Percentiles rank a stretch among this genome's conserved stretches.
Conservation (phyloP, 2,797 vertebrate species). For the Amniataba percoides region DNA sequence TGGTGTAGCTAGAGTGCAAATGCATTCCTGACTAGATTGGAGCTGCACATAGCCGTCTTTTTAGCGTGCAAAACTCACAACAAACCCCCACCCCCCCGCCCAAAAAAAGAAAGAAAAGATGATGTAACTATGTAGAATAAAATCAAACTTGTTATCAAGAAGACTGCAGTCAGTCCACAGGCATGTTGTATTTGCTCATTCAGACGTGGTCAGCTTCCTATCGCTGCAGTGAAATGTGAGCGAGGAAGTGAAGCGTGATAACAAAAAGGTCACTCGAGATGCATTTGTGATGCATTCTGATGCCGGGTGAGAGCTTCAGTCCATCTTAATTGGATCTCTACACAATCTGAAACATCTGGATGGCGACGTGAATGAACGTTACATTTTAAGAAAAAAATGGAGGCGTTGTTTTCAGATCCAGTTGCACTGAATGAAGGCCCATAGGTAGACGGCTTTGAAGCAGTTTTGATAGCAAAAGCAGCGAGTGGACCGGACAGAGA, state of each 20-base stretch:
- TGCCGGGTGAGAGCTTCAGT: background rate
- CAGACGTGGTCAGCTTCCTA: background rate
- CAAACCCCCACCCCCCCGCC: no score
- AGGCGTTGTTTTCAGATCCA: background rate
- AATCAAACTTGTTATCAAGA: background rate
- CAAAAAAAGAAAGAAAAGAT: no score
- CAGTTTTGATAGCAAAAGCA: background rate
- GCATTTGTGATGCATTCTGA: background rate
- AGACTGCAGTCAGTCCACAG: background rate
- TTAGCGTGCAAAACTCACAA: background rate
- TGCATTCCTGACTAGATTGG: no score
- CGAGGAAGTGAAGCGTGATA: background rate
- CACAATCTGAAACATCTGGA: background rate
- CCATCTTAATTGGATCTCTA: background rate
- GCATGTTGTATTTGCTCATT: background rate
- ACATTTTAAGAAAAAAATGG: background rate
- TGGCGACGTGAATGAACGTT: background rate
- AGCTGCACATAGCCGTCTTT: no score
- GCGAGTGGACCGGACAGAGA: no score
- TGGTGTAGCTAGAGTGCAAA: background rate
- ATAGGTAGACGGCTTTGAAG: background rate
- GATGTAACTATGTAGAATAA: background rate
- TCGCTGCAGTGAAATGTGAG: background rate
- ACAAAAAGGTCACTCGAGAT: slow-evolving; percentile 3
- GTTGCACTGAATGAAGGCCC: background rate